These are phyloP conservation scores for Trachops cirrhosus DNA, from an alignment of 2,797 vertebrate species.

Conservation along the genomic window DNA sequence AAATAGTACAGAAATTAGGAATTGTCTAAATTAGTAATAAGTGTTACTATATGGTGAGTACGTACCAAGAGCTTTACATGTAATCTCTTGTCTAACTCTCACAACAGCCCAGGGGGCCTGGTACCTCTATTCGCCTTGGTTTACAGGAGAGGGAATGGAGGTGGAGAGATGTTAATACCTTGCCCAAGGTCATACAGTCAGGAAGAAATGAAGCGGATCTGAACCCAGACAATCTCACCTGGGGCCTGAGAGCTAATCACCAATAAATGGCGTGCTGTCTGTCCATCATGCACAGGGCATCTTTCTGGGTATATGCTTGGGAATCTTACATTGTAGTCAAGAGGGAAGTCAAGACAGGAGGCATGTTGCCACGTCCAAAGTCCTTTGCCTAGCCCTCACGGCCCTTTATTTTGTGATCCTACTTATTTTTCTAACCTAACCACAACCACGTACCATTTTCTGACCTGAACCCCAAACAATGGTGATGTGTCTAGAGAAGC, in stretches of 20 bases:
- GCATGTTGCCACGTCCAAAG: neutral
- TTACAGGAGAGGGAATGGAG: neutral
- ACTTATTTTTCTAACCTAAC: neutral
- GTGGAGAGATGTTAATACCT: neutral
- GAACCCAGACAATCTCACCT: neutral
- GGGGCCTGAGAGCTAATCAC: neutral
- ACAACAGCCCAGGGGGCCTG: neutral
- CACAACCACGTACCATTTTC: neutral
- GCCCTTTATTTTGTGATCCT: neutral
- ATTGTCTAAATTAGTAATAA: neutral
- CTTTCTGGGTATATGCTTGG: neutral
- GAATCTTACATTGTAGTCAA: neutral
- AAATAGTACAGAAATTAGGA: neutral
- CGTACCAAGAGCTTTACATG: neutral
- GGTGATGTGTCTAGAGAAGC: neutral
- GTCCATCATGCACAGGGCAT: neutral
- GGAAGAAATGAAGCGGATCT: neutral
- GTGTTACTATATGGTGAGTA: neutral
- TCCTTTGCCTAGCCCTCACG: neutral
- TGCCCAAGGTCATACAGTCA: neutral
- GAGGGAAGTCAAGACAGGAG: neutral
- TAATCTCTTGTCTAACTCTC: neutral
- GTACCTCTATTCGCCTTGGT: neutral
- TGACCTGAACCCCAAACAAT: neutral
- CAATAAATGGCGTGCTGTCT: neutral